Conservation (phyloP, 2,888 invertebrate genomes). For the Psococerastis gibbosa region DNA sequence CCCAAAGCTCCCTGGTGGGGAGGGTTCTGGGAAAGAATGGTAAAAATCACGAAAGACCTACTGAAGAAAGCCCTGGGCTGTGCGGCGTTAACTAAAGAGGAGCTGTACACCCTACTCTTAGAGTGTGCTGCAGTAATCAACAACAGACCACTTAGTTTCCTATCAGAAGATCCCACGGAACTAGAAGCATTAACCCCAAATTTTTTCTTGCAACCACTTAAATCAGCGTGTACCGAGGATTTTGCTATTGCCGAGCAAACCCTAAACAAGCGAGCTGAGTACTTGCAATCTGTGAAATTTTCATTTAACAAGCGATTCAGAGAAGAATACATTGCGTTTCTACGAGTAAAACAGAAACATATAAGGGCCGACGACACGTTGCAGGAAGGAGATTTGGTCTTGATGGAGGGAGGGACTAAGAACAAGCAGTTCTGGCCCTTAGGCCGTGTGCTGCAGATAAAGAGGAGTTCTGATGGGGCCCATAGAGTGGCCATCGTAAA, state of each 20-base stretch:
- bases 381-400: conserved; percentile 10
- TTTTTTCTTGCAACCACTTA: conserved; percentile 17
- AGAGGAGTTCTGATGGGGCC: not conserved
- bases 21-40: conserved; percentile 25
- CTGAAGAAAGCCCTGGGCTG: conserved; percentile 23
- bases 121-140: conserved; percentile 23
- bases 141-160: conserved; percentile 22
- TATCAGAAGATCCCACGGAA: conserved; percentile 17
- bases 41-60: conserved; percentile 23
- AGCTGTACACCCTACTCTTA: conserved; percentile 20
- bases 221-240: conserved; percentile 10
- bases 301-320: conserved; percentile 13
- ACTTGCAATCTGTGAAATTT: conserved; percentile 9
- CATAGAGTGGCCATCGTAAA: not conserved
- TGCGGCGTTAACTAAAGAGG: conserved; percentile 19
- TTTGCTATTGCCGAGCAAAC: conserved; percentile 8
- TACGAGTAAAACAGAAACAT: conserved; percentile 5
- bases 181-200: conserved; percentile 18
- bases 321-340: conserved; percentile 13
- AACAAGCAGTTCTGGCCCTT: not conserved
- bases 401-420: conserved; percentile 5
- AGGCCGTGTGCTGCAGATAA: not conserved
- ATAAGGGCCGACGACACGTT: not conserved
- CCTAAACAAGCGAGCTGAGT: conserved; percentile 7
- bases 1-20: conserved; percentile 26